Base-by-base conservation (phyloP, 2,888 invertebrate species). In the Pristionchus fissidentatus region DNA sequence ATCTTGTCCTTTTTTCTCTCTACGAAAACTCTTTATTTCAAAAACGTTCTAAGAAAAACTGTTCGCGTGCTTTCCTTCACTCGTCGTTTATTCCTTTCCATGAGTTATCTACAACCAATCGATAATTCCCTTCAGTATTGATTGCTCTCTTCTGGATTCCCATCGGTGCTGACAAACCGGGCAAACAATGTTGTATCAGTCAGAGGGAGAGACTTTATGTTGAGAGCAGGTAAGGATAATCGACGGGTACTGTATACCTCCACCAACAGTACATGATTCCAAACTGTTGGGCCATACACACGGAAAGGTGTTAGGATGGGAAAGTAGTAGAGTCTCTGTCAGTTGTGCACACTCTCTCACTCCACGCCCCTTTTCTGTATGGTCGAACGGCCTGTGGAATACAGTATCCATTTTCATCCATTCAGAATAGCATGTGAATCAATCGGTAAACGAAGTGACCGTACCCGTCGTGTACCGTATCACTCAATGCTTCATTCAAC, bases 121-220 rank as follows among this genome's bases (percentile, higher is more conserved):
- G 26, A 26, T 26, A 62, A 15, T 29, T 35, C 19, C 29, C 87
- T 35, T 81, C 85, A 57, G 85, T 80, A 4, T 60, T 88, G n/a
- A 87, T 89, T 22, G 87, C 89, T 0, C 83, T 90, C 0, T 90
- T 91, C 84, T 91, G 91, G 91, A 85, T 91, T 29, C 91, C 91
- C 8, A 89, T 91, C 83, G 91, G 91, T 8, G 91, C 91, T 0
- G 91, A 91, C 84, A 91, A 91, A 80, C 91, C 91, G 4, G 85
- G 90, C 19, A 91, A 91, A 77, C 91, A 91, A 78, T 89, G 89
- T 41, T 91, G 91, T 83, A 91, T 91, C 77, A 89, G 90, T 13
- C 86, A 86, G 73, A 84, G 88, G 55, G 91, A 91, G 77, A 86
- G 89, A 13, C 85, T 89, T 1, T 91, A 90, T 81, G 90, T 91